These are phyloP conservation scores for Cyphomyrus discorhynchus DNA, from an alignment of 2,113 vertebrate species.

Conservation along the genomic window DNA sequence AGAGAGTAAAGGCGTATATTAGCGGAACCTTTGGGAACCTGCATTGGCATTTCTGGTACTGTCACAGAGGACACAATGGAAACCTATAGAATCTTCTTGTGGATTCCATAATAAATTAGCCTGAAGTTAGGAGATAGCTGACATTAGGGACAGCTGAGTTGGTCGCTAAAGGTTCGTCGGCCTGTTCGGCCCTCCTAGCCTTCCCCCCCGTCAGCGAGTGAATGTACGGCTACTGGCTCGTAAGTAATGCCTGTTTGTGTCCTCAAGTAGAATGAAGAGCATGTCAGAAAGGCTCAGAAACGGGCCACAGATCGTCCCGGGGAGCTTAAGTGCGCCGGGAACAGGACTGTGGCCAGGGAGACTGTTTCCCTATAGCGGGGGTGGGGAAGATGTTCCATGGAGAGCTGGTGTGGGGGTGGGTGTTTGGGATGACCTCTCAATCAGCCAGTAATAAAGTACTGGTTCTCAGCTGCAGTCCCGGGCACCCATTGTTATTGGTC, in stretches of 20 bases:
- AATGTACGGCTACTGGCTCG: background rate
- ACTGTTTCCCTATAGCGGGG: background rate
- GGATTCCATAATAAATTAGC: background rate
- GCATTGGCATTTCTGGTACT: background rate
- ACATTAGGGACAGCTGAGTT: background rate
- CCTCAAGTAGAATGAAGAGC: background rate
- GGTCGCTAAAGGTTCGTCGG: background rate
- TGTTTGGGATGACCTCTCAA: background rate
- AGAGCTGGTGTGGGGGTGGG: background rate
- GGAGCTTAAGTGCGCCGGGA: background rate
- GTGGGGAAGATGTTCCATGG: background rate
- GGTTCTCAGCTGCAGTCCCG: background rate
- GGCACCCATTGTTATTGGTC: background rate
- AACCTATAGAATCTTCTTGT: background rate
- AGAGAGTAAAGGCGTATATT: background rate
- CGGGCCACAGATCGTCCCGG: background rate
- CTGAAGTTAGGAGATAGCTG: background rate
- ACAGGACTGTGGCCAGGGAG: background rate
- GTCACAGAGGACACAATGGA: background rate
- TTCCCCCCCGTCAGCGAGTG: background rate
- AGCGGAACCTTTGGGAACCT: background rate
- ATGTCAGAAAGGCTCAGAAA: background rate
- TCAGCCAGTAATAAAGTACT: background rate
- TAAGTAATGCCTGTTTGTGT: constrained; percentile 4
- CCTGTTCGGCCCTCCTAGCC: background rate